Conservation (phyloP, 2,113 vertebrate species). For the Hemiprocne comata region DNA sequence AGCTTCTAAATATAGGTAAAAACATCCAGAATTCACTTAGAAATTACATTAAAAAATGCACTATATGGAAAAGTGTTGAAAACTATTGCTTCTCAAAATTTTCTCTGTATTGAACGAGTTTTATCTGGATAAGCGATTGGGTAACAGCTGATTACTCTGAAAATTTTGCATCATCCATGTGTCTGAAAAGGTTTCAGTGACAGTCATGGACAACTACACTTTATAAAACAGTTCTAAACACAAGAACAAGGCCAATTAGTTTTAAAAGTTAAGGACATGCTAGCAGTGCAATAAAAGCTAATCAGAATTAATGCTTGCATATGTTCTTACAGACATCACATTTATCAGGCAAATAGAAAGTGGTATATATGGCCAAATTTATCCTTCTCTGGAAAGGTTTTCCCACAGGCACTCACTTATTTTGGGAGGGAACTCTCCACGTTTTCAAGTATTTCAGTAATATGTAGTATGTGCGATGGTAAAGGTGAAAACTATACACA, state of each 20-base stretch:
- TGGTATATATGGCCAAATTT: background rate
- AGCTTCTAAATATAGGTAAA: background rate
- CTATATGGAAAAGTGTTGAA: background rate
- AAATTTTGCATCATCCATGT: background rate
- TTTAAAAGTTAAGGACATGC: constrained; percentile 19
- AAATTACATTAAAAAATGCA: background rate
- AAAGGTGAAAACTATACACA: background rate
- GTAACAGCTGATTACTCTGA: background rate
- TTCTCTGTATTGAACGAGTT: background rate
- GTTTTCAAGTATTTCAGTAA: background rate
- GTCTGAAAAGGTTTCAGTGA: background rate
- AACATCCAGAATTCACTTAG: background rate
- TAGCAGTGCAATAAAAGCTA: constrained; percentile 38
- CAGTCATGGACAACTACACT: background rate
- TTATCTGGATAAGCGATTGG: background rate
- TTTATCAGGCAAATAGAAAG: constrained; percentile 44
- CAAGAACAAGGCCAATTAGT: constrained; percentile 31
- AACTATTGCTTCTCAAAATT: background rate
- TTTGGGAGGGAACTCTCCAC: background rate
- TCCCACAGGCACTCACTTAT: background rate
- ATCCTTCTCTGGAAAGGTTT: background rate
- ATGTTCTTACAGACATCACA: background rate
- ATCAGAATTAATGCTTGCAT: constrained; percentile 49
- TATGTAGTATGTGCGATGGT: background rate
- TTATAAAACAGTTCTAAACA: background rate